Base-by-base conservation (phyloP, 92 coral and sea anemone species). In the Meandrina meandrites region DNA sequence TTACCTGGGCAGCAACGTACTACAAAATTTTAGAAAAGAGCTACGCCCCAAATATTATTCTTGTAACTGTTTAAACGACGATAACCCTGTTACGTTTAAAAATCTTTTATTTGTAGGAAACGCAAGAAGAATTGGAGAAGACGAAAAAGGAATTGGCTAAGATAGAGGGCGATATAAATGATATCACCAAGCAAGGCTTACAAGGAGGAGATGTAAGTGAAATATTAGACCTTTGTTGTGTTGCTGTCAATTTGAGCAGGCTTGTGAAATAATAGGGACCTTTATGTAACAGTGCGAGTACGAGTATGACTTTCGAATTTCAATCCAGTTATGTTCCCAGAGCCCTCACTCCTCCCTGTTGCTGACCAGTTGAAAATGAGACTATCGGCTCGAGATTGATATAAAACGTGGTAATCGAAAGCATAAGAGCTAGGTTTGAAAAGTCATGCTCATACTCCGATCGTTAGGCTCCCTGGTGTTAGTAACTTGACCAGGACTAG, bases 161-260 rank as follows among this genome's bases (percentile, higher is more conserved):
- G 54, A 68, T 96, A 28, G 93, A 91, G 88, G 90, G 82, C 30
- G 99, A 96, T 80, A 85, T 95, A 80, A 90, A 78, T 79, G 99
- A 96, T 85, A 82, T 92, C 30, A 87, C 94, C 16, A 94, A 91
- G 76, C 86, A 92, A n/a, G 89, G 93, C 9, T 34, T 87, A 48
- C 88, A 91, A 64, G 93, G 92, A 64, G 94, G 92, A 81, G 94
- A 94, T 80, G 96, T 94, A 85, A 94, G 96, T 91, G 30, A 24
- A 34, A 45, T 28, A 36, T 57, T 9, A 16, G 48, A 7, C 28
- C 35, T 24, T 78, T 21, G 36, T 24, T 66, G 62, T 30, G 66
- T 31, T 24, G 27, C 31, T 48, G 4, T 78, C 53, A 1, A 54
- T 22, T 31, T 28, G 21, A 15, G 24, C 13, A 15, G 1, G 16